Base-by-base conservation (phyloP, 2,888 invertebrate species). In the Lasioglossum figueresi region DNA sequence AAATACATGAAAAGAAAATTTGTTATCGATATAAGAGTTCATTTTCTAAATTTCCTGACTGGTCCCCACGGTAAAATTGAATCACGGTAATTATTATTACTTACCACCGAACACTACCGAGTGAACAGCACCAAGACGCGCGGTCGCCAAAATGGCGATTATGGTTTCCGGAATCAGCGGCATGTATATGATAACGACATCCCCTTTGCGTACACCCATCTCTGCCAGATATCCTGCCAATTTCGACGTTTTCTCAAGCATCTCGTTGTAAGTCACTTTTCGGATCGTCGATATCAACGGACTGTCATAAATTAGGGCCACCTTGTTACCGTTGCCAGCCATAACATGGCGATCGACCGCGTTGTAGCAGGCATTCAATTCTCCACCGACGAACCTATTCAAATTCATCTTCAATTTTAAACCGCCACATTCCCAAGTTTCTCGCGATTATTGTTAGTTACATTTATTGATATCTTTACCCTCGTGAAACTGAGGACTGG, bases 31-130 rank as follows among this genome's bases (percentile, higher is more conserved):
- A 4, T 16, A 16, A 45, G 45, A 45, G 43, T 43, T 43, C 0
- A 43, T 45, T 45, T 45, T 16, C 14, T 4, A 16, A 45, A 16
- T 16, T 45, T 45, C 19, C 48, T 48, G 48, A 48, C 6, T 52
- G 52, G 1, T 52, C 2, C 2, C 52, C 52, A 8, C 6, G 8
- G 48, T 48, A 52, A 52, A 23, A 52, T 52, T 23, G 52, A 23
- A 8, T 52, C 19, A 23, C 52, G 37, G 23, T 4, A 31, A 16
- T 34, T 14, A 40, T 52, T n/a, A n/a, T n/a, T n/a, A 63, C 82
- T 86, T 94, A 97, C 98, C 98, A 93, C 99, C 99, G 95, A 99
- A 99, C 0, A 99, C 99, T 0, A 99, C 98, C 0, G 98, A 98
- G 94, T 99, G 99, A n/a, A 98, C 96, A 3, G 98, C 99, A 0